These are phyloP conservation scores for Chymomyza procnemis DNA, from an alignment of 2,888 invertebrate species.

Conservation along the genomic window DNA sequence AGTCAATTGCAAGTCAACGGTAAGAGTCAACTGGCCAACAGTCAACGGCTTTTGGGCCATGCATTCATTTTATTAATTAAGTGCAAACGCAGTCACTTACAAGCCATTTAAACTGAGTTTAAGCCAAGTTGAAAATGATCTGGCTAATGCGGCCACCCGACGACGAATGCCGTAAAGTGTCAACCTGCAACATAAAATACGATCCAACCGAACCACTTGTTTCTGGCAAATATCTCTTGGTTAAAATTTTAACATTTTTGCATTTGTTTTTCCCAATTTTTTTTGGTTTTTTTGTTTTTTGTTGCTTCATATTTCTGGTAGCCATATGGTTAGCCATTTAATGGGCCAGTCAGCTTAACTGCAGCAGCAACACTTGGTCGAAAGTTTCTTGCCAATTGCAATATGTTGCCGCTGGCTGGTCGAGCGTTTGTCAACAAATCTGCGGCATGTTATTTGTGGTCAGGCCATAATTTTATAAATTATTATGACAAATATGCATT, in stretches of 20 bases:
- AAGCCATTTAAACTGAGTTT: conserved; percentile 66
- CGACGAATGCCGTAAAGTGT: conserved; percentile 33
- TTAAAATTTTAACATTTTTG: conserved; percentile 27
- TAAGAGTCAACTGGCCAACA: conserved; percentile 3
- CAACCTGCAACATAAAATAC: conserved; percentile 44
- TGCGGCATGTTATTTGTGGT: not conserved
- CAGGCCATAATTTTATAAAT: conserved; percentile 43
- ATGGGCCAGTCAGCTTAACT: not conserved
- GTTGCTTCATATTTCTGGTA: conserved; percentile 5
- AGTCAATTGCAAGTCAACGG: conserved; percentile 9
- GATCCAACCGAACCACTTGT: conserved; percentile 45
- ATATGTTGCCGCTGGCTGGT: not conserved
- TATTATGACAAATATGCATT: conserved; percentile 56
- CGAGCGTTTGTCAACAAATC: not conserved
- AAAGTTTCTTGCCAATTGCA: not conserved
- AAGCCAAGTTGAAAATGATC: conserved; percentile 65
- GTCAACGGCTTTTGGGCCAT: conserved; percentile 9
- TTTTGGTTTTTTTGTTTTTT: too few relatives aligned
- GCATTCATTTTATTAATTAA: conserved; percentile 66
- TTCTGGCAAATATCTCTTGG: conserved; percentile 23
- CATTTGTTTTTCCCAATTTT: too few relatives aligned
- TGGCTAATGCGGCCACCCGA: conserved; percentile 53
- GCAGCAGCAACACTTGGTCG: not conserved
- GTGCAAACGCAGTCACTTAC: conserved; percentile 71
- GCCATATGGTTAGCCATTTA: not conserved